Conservation (phyloP, 2,888 invertebrate species). For the Monoplex corrugatus region DNA sequence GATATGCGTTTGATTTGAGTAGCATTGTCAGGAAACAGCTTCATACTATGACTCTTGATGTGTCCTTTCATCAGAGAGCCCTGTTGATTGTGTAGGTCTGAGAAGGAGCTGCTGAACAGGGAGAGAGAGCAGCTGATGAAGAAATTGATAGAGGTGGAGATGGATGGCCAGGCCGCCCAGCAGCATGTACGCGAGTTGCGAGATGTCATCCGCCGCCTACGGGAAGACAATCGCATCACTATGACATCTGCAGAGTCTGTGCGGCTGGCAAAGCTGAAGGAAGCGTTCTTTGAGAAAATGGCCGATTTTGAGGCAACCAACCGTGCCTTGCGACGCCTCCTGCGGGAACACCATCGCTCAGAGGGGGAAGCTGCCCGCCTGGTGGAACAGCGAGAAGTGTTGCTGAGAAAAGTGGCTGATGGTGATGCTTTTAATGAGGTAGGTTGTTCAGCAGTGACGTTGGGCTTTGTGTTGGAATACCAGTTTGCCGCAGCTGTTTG, state of each 20-base stretch:
- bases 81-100: too few species aligned
- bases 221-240: slow-evolving; percentile 73
- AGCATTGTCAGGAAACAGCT: too few species aligned
- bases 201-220: slow-evolving; percentile 70
- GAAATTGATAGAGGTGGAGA: slow-evolving; percentile 80
- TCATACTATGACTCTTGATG: too few species aligned
- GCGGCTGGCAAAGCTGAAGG: slow-evolving; percentile 75
- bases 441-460: neutral
- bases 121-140: slow-evolving; percentile 79
- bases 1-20: too few species aligned
- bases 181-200: slow-evolving; percentile 75
- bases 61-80: too few species aligned
- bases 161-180: slow-evolving; percentile 80
- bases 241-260: slow-evolving; percentile 67
- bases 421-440: slow-evolving; percentile 78
- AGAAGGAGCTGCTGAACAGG: slow-evolving; percentile 68
- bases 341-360: slow-evolving; percentile 78
- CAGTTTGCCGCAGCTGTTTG: too few species aligned
- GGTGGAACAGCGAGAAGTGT: slow-evolving; percentile 77
- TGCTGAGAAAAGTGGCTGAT: slow-evolving; percentile 76
- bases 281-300: slow-evolving; percentile 76
- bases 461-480: neutral
- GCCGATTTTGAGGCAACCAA: slow-evolving; percentile 79
- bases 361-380: slow-evolving; percentile 73
- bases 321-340: slow-evolving; percentile 73